Percentiles rank a stretch among this genome's conserved stretches.
Evolutionary conservation across 2,888 invertebrate genomes (phyloP).

Genomic region (Tenthredo scrophulariae): DNA sequence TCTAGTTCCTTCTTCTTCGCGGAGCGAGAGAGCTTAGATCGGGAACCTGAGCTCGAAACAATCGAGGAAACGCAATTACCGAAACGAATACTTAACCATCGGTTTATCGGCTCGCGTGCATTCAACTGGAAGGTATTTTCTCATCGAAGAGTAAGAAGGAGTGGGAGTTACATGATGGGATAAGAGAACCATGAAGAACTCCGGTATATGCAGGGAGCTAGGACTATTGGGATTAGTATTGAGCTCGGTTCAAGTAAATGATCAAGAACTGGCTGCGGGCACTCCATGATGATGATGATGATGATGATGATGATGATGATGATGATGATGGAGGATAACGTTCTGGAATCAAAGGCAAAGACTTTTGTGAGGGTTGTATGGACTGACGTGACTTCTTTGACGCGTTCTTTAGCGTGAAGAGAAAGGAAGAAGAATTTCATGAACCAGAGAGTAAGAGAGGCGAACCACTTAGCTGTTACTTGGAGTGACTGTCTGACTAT

Average conservation of each 20-base stretch:
- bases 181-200: background rate
- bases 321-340: background rate
- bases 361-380: background rate
- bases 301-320: background rate
- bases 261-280: background rate
- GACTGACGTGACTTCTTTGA: background rate
- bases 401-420: background rate
- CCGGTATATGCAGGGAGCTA: background rate
- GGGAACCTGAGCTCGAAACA: background rate
- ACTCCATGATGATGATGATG: background rate
- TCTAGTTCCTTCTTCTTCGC: background rate
- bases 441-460: constrained; percentile 5
- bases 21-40: too few relatives aligned
- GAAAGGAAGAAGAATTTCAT: background rate
- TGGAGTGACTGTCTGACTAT: constrained; percentile 23
- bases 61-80: constrained; percentile 34
- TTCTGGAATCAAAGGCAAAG: background rate
- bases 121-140: constrained; percentile 6
- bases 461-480: constrained; percentile 47
- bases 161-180: background rate
- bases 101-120: constrained; percentile 19
- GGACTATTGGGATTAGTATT: background rate
- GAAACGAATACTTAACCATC: constrained; percentile 43
- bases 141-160: background rate
- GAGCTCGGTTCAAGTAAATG: background rate